Conservation (phyloP, 2,113 vertebrate genomes). For the Catharus fuscescens region DNA sequence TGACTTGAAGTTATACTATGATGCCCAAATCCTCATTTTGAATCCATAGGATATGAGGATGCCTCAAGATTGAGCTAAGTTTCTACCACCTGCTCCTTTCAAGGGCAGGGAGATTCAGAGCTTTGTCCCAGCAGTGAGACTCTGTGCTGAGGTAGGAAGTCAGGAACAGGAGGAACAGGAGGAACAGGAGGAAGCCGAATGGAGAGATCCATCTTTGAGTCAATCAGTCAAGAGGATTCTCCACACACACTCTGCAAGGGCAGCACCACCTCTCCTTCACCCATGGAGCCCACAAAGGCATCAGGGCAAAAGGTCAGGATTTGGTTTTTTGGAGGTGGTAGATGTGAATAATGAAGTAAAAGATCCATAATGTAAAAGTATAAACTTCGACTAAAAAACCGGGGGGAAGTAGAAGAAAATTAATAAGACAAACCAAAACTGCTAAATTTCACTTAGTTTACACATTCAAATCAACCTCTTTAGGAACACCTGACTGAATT, state of each 20-base stretch:
- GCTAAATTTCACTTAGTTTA: not conserved
- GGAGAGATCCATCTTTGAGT: not conserved
- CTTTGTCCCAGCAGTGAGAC: not conserved
- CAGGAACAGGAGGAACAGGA: not conserved
- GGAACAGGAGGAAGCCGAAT: fast-evolving
- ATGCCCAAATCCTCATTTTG: not conserved
- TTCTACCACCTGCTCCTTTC: not conserved
- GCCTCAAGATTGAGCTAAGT: not conserved
- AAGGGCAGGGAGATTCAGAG: fast-evolving
- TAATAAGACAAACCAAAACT: not conserved
- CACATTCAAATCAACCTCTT: not conserved
- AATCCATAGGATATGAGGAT: not conserved
- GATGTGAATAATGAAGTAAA: not conserved
- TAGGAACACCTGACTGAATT: not conserved
- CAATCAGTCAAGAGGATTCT: not conserved
- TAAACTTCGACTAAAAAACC: not conserved
- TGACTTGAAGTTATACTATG: not conserved
- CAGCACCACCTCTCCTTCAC: not conserved
- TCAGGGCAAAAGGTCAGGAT: not conserved
- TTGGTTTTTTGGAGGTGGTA: not conserved
- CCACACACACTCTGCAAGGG: not conserved
- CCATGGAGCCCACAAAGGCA: not conserved
- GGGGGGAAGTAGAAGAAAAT: not conserved
- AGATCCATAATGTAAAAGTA: not conserved
- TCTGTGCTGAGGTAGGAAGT: not conserved